These are phyloP conservation scores for Heliconius sara DNA, from an alignment of 2,888 invertebrate genomes.

Conservation along the genomic window DNA sequence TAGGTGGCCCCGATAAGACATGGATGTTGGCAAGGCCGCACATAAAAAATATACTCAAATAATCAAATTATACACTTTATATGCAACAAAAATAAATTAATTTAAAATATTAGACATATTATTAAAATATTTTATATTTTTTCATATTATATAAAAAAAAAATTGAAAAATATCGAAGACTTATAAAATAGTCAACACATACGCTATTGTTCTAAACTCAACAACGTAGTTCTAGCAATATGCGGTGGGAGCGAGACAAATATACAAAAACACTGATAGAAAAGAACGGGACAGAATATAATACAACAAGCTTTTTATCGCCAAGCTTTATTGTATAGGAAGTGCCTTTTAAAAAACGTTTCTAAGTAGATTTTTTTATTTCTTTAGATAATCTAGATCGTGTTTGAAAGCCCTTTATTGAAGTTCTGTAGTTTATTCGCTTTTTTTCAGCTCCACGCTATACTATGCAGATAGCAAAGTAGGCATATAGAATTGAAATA, in stretches of 20 bases:
- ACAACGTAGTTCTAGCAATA: slow-evolving; percentile 48
- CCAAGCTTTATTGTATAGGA: slow-evolving; percentile 38
- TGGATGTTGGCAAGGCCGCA: too few species aligned
- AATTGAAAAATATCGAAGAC: neutral
- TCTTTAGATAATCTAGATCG: slow-evolving; percentile 25
- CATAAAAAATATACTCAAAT: too few species aligned
- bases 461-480: too few species aligned
- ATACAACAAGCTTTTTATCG: slow-evolving; percentile 30
- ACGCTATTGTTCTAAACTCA: slow-evolving; percentile 21
- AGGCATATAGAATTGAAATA: too few species aligned
- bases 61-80: too few species aligned
- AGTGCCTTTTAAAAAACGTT: slow-evolving; percentile 36
- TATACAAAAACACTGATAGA: neutral
- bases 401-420: slow-evolving; percentile 3
- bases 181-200: neutral
- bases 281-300: slow-evolving; percentile 10
- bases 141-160: neutral
- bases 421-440: neutral
- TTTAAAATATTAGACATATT: too few species aligned
- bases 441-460: neutral
- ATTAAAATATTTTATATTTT: too few species aligned
- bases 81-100: too few species aligned
- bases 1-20: too few species aligned
- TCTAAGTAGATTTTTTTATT: slow-evolving; percentile 30
- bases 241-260: slow-evolving; percentile 51